Percentiles rank a stretch among this genome's conserved stretches.
These are phyloP conservation scores for Coremacera marginata DNA, from an alignment of 2,888 invertebrate species.

Conservation along the genomic window DNA sequence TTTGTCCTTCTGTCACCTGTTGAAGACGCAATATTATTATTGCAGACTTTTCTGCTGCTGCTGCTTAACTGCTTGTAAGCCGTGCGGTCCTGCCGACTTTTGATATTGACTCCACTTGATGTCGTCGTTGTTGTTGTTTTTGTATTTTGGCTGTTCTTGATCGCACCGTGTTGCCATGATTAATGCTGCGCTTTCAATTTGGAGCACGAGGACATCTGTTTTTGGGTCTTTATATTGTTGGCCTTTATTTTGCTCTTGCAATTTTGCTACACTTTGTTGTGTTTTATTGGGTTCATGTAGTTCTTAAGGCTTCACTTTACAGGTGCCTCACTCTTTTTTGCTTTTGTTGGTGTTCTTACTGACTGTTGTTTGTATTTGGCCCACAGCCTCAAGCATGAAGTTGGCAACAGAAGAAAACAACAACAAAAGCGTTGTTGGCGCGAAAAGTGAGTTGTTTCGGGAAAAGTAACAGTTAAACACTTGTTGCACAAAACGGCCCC, in stretches of 20 bases:
- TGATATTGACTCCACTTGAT: constrained; percentile 31
- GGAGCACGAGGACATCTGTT: constrained; percentile 67
- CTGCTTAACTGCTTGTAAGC: neutral
- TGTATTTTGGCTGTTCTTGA: too few relatives aligned
- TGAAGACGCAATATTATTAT: too few relatives aligned
- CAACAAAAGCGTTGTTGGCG: constrained; percentile 17
- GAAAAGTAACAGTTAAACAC: neutral
- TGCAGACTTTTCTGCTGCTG: neutral
- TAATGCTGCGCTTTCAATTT: constrained; percentile 63
- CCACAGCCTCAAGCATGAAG: constrained; percentile 49
- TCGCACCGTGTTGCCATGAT: constrained; percentile 50
- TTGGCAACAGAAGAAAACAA: neutral
- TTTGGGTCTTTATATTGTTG: constrained; percentile 43
- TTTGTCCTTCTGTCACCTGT: neutral
- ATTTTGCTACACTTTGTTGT: neutral
- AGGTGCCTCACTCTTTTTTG: constrained; percentile 39
- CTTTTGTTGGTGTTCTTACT: constrained; percentile 14
- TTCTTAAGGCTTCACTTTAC: constrained; percentile 40
- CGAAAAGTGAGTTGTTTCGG: constrained; percentile 31
- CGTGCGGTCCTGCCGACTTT: constrained; percentile 10
- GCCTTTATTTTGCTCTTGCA: neutral
- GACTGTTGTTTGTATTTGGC: constrained; percentile 52
- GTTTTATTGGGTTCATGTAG: neutral
- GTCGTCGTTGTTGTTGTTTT: neutral
- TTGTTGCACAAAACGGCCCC: too few relatives aligned